Evolutionary conservation across 2,888 invertebrate genomes (phyloP), one percentile per base, ranked within the genome.

Genomic region (Siphonodentalium dalli): DNA sequence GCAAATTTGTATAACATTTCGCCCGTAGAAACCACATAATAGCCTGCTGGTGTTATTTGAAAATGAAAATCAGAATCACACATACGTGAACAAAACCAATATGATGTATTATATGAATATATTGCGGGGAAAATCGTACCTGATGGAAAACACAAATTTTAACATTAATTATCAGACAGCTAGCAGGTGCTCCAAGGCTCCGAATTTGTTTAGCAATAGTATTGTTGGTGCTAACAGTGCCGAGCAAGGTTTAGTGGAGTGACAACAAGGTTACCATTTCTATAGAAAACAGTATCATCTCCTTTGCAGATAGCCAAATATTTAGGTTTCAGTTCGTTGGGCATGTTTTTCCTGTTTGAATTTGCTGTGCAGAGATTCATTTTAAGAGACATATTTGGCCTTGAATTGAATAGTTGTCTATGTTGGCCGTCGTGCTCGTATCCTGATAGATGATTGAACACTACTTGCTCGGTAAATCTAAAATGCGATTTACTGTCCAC

Each of bases 221-320:
- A 9, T 39, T 34, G 26, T 49, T 35, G 20, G 26, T 28, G 29
- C 50, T 49, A 28, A 40, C 39, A 28, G 50, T 27, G 5, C 27
- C 39, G 13, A 54, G 29, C 24, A 49, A 21, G 26, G 18, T 15
- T 6, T 8, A 58, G 42, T 27, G 62, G 64, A 13, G 56, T 58
- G 29, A 62, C 40, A 1, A 66, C 37, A 11, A 61, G 26, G 46
- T 64, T 39, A 1, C 40, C 28, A 8, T 20, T 2, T 6, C 55
- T 33, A 54, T 51, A 52, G 34, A 63, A 63, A 3, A 56, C 47
- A 18, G 63, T 63, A n/a, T 57, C 61, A 37, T 56, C 50, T 7
- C 55, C 58, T 43, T 63, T 63, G 2, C 28, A 26, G 1, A 58
- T 45, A 15, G 23, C 34, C 15, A 55, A 34, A 11, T 28, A 20